Percentiles rank a stretch among this genome's conserved stretches.
phyloP scores from a whole-genome alignment of 92 coral and sea anemone genomes.

The Porites cylindrica region DNA sequence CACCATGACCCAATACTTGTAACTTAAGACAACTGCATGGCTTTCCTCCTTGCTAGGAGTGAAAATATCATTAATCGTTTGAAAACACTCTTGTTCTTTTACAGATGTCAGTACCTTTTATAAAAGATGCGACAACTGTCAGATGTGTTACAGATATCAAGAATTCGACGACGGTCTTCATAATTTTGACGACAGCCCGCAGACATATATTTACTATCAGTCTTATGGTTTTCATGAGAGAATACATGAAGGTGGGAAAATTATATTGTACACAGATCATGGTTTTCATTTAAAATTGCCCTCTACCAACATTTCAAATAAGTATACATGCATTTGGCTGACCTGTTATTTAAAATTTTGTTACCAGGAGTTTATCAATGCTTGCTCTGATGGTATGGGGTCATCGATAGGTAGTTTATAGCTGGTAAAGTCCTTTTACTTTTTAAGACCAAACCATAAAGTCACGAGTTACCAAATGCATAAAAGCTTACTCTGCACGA shows the following conservation, averaged over 20 bases:
- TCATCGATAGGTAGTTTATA: too few relatives aligned
- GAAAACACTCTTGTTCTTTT: neutral
- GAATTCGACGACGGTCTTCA: conserved; percentile 36
- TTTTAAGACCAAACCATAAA: neutral
- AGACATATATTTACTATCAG: conserved; percentile 32
- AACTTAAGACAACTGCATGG: too few relatives aligned
- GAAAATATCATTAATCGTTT: neutral
- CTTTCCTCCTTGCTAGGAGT: too few relatives aligned
- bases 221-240: neutral
- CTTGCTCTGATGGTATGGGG: too few relatives aligned
- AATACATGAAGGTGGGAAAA: neutral
- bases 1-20: too few relatives aligned
- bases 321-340: neutral
- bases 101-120: conserved; percentile 4
- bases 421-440: too few relatives aligned
- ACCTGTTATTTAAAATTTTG: too few relatives aligned
- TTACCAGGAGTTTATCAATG: too few relatives aligned
- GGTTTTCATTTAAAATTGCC: neutral
- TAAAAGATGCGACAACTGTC: conserved; percentile 29
- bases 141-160: conserved; percentile 40
- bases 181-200: conserved; percentile 44
- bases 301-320: neutral
- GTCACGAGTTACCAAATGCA: neutral
- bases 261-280: neutral
- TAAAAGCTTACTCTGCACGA: neutral